Evolutionary conservation across 2,113 vertebrate genomes (phyloP).

Genomic region (Lycaon pictus): DNA sequence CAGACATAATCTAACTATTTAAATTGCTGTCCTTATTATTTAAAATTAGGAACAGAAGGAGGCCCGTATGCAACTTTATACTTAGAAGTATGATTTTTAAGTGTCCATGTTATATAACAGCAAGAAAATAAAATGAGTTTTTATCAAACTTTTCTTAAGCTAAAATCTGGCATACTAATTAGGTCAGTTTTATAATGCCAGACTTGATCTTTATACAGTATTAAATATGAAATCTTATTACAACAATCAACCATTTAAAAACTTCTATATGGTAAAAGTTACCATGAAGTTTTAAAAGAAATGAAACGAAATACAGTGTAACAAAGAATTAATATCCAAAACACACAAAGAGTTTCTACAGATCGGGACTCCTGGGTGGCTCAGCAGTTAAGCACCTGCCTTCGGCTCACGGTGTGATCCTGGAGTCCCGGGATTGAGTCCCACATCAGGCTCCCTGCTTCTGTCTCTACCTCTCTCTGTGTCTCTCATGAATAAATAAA

Average conservation of each 20-base stretch:
- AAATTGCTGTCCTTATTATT: background rate
- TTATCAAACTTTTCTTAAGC: background rate
- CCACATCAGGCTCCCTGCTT: no score
- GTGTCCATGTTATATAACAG: background rate
- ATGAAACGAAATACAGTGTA: background rate
- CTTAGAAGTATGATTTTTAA: background rate
- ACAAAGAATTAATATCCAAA: background rate
- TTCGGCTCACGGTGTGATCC: no score
- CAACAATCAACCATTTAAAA: background rate
- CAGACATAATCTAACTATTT: background rate
- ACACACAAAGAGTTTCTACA: background rate
- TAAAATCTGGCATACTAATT: background rate
- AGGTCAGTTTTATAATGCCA: background rate
- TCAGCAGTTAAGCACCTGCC: no score
- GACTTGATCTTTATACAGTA: background rate
- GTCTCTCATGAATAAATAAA: no score
- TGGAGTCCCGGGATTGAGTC: no score
- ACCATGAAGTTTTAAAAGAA: slow-evolving; percentile 19
- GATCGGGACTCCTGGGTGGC: background rate
- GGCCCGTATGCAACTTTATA: background rate
- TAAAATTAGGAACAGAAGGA: slow-evolving; percentile 32
- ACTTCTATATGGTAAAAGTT: background rate
- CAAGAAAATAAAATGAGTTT: slow-evolving; percentile 25
- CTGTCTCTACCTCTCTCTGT: no score
- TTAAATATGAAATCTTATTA: background rate